Percentiles rank a stretch among this genome's conserved stretches.
phyloP scores from a whole-genome alignment of 2,797 vertebrate species.

The Sarcoramphus papa region DNA sequence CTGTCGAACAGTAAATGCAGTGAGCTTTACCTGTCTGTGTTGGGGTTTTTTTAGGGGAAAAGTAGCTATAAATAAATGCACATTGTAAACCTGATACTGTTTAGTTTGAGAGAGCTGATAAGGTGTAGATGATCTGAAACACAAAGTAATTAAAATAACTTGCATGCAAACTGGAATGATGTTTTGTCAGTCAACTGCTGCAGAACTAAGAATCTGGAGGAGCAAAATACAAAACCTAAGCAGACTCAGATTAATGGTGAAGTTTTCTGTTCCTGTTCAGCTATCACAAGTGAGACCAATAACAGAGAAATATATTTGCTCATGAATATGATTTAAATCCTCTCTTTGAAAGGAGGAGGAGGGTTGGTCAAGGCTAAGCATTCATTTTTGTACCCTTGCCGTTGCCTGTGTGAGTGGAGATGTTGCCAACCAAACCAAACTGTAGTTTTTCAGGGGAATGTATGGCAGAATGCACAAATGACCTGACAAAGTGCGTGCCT shows the following conservation, averaged over 20 bases:
- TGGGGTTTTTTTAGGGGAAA: not conserved
- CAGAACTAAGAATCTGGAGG: not conserved
- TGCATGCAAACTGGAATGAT: not conserved
- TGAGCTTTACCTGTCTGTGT: not conserved
- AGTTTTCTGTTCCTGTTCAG: not conserved
- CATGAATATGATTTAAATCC: not conserved
- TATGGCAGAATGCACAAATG: not conserved
- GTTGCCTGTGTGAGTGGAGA: not conserved
- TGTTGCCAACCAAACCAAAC: not conserved
- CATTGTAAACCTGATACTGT: accelerated
- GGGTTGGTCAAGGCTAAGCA: not conserved
- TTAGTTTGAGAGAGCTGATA: not conserved
- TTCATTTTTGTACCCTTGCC: not conserved
- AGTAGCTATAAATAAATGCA: not conserved
- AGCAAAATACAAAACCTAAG: not conserved
- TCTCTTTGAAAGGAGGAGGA: not conserved
- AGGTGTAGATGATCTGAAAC: not conserved
- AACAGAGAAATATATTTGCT: not conserved
- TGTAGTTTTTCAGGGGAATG: not conserved
- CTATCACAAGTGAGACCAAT: not conserved
- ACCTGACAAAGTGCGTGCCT: too few species aligned
- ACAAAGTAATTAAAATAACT: not conserved
- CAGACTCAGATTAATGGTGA: not conserved
- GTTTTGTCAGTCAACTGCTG: not conserved
- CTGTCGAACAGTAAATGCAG: not conserved